Conservation (phyloP, 2,797 vertebrate genomes). For the Manis pentadactyla region DNA sequence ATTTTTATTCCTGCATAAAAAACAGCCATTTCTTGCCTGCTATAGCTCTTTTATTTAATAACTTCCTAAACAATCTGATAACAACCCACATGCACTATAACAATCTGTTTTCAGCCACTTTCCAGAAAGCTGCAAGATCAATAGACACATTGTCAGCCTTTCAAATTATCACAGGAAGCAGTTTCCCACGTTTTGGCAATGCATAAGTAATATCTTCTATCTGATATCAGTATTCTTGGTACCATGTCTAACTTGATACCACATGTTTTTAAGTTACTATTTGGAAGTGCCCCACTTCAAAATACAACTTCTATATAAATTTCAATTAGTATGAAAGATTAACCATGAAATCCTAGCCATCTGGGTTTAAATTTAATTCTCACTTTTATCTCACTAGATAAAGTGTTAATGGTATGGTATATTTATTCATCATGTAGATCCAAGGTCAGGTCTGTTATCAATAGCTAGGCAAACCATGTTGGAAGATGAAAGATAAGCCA, state of each 20-base stretch:
- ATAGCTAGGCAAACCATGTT: too few relatives aligned
- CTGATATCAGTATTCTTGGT: constrained; percentile 13
- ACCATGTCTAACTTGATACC: not conserved
- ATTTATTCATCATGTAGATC: not conserved
- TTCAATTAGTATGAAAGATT: not conserved
- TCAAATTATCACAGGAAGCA: not conserved
- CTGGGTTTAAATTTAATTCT: not conserved
- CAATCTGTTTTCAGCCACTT: constrained; percentile 3
- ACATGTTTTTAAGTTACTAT: not conserved
- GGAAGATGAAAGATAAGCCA: not conserved
- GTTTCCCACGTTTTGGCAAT: not conserved
- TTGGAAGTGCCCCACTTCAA: not conserved
- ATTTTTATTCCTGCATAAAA: not conserved
- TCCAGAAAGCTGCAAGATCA: not conserved
- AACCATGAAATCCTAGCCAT: not conserved
- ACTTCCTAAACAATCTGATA: not conserved
- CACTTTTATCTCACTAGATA: not conserved
- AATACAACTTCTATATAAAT: not conserved
- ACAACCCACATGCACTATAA: not conserved
- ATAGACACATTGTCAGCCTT: not conserved
- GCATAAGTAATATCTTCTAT: not conserved
- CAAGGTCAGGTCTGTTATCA: not conserved
- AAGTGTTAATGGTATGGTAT: not conserved
- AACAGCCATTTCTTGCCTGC: not conserved
- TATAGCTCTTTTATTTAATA: not conserved